A percentile compares a stretch with the other conserved stretches of the same genome.
These are phyloP conservation scores for Trematomus bernacchii DNA, from an alignment of 2,797 vertebrate species.

Conservation along the genomic window DNA sequence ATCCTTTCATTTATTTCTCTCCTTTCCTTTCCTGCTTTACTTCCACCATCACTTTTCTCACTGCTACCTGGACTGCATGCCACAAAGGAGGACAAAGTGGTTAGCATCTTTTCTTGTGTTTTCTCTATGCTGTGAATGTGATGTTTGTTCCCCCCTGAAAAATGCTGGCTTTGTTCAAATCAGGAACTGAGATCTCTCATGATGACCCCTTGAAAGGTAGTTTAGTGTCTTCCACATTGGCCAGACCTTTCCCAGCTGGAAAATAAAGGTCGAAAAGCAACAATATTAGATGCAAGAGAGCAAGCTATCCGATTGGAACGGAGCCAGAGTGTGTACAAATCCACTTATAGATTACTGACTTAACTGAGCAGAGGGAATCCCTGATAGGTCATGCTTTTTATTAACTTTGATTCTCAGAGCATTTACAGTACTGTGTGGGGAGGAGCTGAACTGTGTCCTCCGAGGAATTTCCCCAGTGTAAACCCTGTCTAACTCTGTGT, in stretches of 20 bases:
- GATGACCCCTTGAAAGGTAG: conserved; percentile 4
- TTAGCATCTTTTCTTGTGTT: conserved; percentile 90
- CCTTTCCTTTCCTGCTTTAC: conserved; percentile 40
- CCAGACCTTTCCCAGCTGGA: conserved; percentile 13
- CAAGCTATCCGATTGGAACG: conserved; percentile 52
- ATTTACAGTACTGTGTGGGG: conserved; percentile 36
- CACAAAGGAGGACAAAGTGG: conserved; percentile 99
- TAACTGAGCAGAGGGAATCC: conserved; percentile 52
- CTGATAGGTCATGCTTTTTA: conserved; percentile 34
- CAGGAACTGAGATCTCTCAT: conserved; percentile 42
- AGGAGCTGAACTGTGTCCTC: conserved; percentile 36
- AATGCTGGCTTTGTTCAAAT: conserved; percentile 63
- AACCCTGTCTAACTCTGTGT: conserved; percentile 81
- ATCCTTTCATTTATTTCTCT: conserved; percentile 35
- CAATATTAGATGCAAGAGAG: conserved; percentile 44
- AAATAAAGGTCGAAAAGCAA: conserved; percentile 11
- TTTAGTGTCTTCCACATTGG: conserved; percentile 13
- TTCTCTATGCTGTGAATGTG: conserved; percentile 69
- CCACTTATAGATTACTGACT: conserved; percentile 63
- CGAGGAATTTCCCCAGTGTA: conserved; percentile 33
- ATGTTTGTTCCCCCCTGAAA: conserved; percentile 54
- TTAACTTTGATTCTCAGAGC: conserved; percentile 42
- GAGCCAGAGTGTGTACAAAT: conserved; percentile 64
- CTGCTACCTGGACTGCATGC: conserved; percentile 98
- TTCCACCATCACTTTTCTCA: conserved; percentile 68